A percentile compares a stretch with the other conserved stretches of the same genome.
These are phyloP conservation scores for Labia minor DNA, from an alignment of 2,888 invertebrate species.

Conservation along the genomic window DNA sequence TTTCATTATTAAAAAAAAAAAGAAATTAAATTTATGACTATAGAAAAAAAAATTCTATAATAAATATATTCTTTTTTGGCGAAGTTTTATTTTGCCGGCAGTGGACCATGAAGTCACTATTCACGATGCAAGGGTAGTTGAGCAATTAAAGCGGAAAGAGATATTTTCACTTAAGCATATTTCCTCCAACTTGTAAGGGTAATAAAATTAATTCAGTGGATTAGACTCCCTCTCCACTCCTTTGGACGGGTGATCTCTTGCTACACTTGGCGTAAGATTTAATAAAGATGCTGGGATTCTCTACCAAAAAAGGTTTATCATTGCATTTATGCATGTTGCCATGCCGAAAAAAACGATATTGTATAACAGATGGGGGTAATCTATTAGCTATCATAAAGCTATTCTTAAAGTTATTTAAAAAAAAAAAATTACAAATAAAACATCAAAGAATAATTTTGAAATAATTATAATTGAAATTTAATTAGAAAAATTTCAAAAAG, in stretches of 20 bases:
- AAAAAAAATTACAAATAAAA: too few relatives aligned
- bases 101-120: constrained; percentile 6
- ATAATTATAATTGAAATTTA: too few relatives aligned
- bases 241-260: background rate
- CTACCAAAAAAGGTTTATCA: too few relatives aligned
- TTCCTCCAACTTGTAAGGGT: constrained; percentile 13
- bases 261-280: background rate
- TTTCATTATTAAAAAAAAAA: background rate
- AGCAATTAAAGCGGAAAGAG: constrained; percentile 13
- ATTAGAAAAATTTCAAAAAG: too few relatives aligned
- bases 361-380: too few relatives aligned
- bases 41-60: background rate
- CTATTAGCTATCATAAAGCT: too few relatives aligned
- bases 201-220: background rate
- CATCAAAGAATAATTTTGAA: too few relatives aligned
- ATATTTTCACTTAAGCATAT: constrained; percentile 13
- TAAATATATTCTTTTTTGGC: background rate
- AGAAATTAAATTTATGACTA: background rate
- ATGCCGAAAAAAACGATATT: too few relatives aligned
- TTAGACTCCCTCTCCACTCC: background rate
- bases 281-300: background rate
- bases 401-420: too few relatives aligned
- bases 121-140: background rate
- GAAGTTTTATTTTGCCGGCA: constrained; percentile 1
- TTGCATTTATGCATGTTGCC: too few relatives aligned